Evolutionary conservation across 2,888 invertebrate genomes (phyloP), one percentile per base, ranked within the genome.

Genomic region (Drosophila neutralis): DNA sequence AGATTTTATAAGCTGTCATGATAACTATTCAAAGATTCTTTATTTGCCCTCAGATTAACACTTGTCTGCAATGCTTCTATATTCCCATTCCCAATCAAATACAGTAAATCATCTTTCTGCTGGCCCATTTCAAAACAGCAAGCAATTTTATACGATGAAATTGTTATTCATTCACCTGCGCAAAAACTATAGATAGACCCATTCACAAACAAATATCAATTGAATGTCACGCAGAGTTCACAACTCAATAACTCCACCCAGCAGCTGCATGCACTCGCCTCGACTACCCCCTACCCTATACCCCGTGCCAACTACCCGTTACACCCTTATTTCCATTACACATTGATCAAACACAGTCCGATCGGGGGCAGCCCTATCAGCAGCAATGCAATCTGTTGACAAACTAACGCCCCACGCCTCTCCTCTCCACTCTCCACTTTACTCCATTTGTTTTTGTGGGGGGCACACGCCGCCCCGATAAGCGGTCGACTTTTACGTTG

Each of bases 391-490:
- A 75, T 70, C 64, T 51, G 57, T 53, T 31, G 35, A 60, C n/a
- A 11, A 27, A 33, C 27, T 15, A 13, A 8, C 4, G 7, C 13
- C 33, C 4, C 33, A 13, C 21, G 13, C 15, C 13, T 13, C 33
- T 53, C 24, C 21, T 29, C 15, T 8, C 21, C 8, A 15, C 24
- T 18, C 11, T n/a, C 4, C 10, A 11, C 4, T 24, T 15, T 0
- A 21, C 11, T 21, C 15, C 15, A 56, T 38, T 61, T 53, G 48
- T 7, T 31, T 42, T 29, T n/a, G 45, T n/a, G 24, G 45, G 42
- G 42, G 52, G 63, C 65, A 27, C 54, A 70, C 75, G 75, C 59
- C 75, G 35, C 27, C 2, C 33, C 21, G 74, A 74, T 74, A 68
- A 70, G 65, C 36, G 40, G n/a, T 31, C 56, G 67, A 62, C 48